A percentile compares a stretch with the other conserved stretches of the same genome.
Conservation (phyloP, 2,113 vertebrate genomes). For the Triplophysa rosa region DNA sequence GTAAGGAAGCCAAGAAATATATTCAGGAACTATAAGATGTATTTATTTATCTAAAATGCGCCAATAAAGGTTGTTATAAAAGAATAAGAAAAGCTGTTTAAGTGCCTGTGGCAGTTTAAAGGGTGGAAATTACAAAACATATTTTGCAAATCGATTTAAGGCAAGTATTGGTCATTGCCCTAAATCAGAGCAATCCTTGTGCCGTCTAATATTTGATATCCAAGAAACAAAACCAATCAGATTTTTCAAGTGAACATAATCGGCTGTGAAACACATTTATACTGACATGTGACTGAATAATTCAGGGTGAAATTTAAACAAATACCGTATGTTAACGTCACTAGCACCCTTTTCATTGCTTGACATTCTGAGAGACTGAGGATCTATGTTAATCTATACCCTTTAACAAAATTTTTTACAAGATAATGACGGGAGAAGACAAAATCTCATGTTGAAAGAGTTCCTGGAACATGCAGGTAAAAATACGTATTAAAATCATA, state of each 20-base stretch:
- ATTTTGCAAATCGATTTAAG: not conserved
- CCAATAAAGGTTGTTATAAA: constrained; percentile 39
- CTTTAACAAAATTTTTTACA: not conserved
- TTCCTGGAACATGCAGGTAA: no score
- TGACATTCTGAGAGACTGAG: no score
- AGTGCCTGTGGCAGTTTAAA: not conserved
- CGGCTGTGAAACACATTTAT: no score
- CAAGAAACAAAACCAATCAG: constrained; percentile 3
- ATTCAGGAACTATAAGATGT: constrained; percentile 11
- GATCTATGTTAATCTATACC: not conserved
- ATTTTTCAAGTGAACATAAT: no score
- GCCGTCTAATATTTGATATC: constrained; percentile 22
- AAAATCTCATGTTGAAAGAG: not conserved
- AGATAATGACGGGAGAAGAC: not conserved
- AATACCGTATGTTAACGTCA: not conserved
- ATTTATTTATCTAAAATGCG: constrained; percentile 39
- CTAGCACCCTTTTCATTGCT: no score
- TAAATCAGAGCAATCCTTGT: constrained; percentile 26
- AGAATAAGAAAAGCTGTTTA: constrained; percentile 22
- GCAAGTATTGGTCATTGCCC: constrained; percentile 21
- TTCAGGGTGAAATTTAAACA: not conserved
- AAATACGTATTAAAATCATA: not conserved
- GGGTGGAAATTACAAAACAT: constrained; percentile 13
- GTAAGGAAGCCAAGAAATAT: not conserved
- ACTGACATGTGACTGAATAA: not conserved